Percentiles rank a stretch among this genome's conserved stretches.
Evolutionary conservation across 2,888 invertebrate genomes (phyloP).

Genomic region (Tipula lateralis): DNA sequence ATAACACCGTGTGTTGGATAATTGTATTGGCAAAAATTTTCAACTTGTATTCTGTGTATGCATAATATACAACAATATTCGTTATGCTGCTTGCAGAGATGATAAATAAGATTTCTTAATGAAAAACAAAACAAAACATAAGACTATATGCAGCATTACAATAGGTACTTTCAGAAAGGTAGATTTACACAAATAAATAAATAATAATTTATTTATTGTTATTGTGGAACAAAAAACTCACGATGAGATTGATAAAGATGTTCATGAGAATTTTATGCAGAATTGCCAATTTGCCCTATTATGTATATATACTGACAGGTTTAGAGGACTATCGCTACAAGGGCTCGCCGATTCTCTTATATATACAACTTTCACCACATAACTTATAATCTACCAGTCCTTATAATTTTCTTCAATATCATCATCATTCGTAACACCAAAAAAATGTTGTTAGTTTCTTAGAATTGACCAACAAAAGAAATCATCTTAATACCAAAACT

Average conservation of each 20-base stretch:
- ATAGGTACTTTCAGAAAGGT: background rate
- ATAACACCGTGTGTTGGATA: background rate
- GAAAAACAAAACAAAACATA: background rate
- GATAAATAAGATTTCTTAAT: background rate
- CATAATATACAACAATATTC: background rate
- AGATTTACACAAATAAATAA: background rate
- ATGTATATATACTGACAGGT: background rate
- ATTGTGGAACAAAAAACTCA: background rate
- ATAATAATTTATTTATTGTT: background rate
- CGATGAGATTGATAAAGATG: background rate
- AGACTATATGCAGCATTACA: background rate
- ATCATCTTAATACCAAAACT: background rate
- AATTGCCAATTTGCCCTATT: background rate
- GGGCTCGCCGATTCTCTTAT: background rate
- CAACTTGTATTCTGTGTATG: background rate
- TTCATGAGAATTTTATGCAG: background rate
- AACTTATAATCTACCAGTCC: background rate
- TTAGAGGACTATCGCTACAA: background rate
- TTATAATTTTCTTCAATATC: background rate
- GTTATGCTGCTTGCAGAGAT: background rate
- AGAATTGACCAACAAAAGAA: conserved; percentile 1
- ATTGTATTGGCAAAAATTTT: background rate
- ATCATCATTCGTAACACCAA: background rate
- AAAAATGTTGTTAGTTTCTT: background rate
- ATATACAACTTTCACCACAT: background rate